Evolutionary conservation across 2,888 invertebrate species (phyloP).

Genomic region (Phortica okadai): DNA sequence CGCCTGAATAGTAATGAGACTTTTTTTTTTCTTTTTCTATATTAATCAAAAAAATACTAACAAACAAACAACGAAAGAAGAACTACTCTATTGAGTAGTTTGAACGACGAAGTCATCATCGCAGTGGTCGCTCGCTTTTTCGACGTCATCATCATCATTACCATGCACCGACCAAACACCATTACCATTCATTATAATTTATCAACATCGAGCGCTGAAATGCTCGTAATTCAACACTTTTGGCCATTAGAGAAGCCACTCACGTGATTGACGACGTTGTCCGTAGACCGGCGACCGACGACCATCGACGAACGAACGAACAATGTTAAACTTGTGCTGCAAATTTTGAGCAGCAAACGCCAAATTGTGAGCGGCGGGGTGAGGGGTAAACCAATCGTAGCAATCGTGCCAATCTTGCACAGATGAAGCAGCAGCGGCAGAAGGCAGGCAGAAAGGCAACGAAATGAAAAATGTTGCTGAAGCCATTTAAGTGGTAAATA

Average conservation of each 20-base stretch:
- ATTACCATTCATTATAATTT: slow-evolving; percentile 40
- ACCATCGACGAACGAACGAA: neutral
- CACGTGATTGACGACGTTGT: slow-evolving; percentile 8
- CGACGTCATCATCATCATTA: slow-evolving; percentile 15
- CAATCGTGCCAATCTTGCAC: neutral
- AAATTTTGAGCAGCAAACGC: neutral
- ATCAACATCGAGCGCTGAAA: slow-evolving; percentile 58
- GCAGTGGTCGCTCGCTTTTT: neutral
- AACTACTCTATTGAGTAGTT: neutral
- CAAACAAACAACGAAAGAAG: too few relatives aligned
- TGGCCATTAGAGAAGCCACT: slow-evolving; percentile 40
- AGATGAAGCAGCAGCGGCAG: neutral
- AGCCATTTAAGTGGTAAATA: slow-evolving; percentile 64
- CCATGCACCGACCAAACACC: slow-evolving; percentile 19
- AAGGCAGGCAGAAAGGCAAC: slow-evolving; percentile 5
- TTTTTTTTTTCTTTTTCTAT: too few relatives aligned
- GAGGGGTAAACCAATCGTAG: slow-evolving; percentile 23
- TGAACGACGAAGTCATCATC: neutral
- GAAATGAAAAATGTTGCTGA: slow-evolving; percentile 59
- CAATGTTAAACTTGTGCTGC: slow-evolving; percentile 21
- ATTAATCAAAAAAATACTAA: too few relatives aligned
- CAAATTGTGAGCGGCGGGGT: neutral
- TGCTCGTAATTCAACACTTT: slow-evolving; percentile 61
- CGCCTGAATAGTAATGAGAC: too few relatives aligned
- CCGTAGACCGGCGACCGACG: neutral